Evolutionary conservation across 2,113 vertebrate genomes (phyloP).

Genomic region (Saguinus midas): DNA sequence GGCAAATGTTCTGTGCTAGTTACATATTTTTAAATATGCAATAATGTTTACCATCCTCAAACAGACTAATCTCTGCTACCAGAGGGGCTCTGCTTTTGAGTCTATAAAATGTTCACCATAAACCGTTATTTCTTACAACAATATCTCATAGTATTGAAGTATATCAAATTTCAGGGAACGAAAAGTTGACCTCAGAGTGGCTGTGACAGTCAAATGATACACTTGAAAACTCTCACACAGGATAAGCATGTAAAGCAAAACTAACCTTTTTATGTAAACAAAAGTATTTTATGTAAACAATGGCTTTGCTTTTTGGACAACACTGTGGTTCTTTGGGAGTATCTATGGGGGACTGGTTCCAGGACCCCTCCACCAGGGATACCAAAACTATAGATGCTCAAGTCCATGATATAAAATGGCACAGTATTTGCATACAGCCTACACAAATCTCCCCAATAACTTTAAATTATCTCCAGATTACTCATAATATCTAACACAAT

Average conservation of each 20-base stretch:
- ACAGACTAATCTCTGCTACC: slow-evolving; percentile 22
- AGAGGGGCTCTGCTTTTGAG: slow-evolving; percentile 22
- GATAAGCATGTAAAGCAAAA: not conserved
- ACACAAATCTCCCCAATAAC: not conserved
- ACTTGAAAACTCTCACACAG: not conserved
- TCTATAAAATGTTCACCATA: slow-evolving; percentile 32
- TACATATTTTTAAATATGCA: slow-evolving; percentile 46
- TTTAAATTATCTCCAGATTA: not conserved
- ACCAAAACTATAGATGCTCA: not conserved
- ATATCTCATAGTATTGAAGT: not conserved
- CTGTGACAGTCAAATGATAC: not conserved
- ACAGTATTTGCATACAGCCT: not conserved
- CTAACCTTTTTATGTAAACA: not conserved
- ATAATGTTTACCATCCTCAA: slow-evolving; percentile 20
- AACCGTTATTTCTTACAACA: slow-evolving; percentile 19
- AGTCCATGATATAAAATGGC: not conserved
- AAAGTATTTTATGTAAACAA: not conserved
- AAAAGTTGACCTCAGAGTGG: not conserved
- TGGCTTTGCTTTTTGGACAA: not conserved
- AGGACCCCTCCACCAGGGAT: not conserved
- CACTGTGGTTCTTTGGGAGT: not conserved
- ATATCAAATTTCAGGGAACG: slow-evolving; percentile 1
- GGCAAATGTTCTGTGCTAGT: slow-evolving; percentile 1
- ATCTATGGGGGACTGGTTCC: not conserved
- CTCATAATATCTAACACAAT: not conserved